Conservation (phyloP, 2,888 invertebrate genomes). For the Heliconius ethilla region DNA sequence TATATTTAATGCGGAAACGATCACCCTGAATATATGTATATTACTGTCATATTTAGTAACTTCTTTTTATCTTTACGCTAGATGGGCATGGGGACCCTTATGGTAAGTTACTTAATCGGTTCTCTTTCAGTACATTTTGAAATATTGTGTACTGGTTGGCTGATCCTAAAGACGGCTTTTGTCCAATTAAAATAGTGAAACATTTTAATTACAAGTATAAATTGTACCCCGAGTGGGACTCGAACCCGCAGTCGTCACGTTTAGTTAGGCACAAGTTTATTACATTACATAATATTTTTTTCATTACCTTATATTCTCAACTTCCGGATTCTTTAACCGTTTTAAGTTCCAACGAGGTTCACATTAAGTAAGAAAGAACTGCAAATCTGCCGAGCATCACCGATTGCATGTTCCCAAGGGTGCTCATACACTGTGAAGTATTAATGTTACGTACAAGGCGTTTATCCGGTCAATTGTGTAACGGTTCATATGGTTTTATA, state of each 20-base stretch:
- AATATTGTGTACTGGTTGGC: slow-evolving; percentile 3
- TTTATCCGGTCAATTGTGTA: slow-evolving; percentile 35
- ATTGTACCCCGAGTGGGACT: neutral
- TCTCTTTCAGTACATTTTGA: neutral
- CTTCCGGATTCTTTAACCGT: slow-evolving; percentile 12
- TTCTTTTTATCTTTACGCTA: neutral
- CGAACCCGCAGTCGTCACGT: neutral
- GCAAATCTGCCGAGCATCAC: slow-evolving; percentile 20
- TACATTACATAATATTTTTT: neutral
- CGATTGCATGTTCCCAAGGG: slow-evolving; percentile 33
- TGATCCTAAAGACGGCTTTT: neutral
- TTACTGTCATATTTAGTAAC: neutral
- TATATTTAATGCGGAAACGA: neutral
- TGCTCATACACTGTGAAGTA: slow-evolving; percentile 37
- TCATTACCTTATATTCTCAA: neutral
- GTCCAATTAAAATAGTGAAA: slow-evolving; percentile 9
- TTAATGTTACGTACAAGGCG: slow-evolving; percentile 33
- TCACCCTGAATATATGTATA: neutral
- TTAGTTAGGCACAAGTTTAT: slow-evolving; percentile 3
- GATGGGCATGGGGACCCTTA: neutral
- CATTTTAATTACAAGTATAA: neutral
- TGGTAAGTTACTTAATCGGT: neutral
- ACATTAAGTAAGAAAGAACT: slow-evolving; percentile 12
- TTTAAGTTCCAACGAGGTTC: slow-evolving; percentile 7
- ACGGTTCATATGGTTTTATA: slow-evolving; percentile 27